Conservation (phyloP, 1,140 invertebrate species). For the Bombus sibiricus region DNA sequence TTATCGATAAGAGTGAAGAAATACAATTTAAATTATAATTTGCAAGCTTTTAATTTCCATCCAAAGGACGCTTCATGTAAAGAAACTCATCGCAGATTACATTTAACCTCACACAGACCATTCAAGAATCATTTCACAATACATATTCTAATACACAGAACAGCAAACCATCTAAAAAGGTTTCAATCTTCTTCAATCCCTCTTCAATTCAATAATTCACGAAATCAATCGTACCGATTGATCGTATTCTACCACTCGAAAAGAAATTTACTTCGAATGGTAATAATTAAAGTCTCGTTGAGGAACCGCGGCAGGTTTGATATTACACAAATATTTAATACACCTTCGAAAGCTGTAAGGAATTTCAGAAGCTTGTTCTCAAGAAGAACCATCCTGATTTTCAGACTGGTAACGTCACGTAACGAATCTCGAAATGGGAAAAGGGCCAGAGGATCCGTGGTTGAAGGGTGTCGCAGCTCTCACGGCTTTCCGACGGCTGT, state of each 20-base stretch:
- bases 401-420: conserved; percentile 1
- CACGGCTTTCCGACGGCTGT: conserved; percentile 41
- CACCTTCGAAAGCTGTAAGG: conserved; percentile 11
- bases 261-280: background rate
- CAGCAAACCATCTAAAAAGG: background rate
- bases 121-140: no score
- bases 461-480: conserved; percentile 29
- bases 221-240: background rate
- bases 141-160: no score
- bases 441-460: conserved; percentile 16
- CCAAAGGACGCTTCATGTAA: no score
- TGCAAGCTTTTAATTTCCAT: no score
- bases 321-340: conserved; percentile 11
- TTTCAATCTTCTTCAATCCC: background rate
- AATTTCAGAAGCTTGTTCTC: background rate
- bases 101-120: no score
- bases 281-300: conserved; percentile 44
- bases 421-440: conserved; percentile 37
- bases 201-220: background rate
- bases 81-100: no score
- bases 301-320: background rate
- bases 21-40: no score
- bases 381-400: background rate
- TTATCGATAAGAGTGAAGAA: no score
- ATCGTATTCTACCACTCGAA: background rate